Conservation (phyloP, 1,140 invertebrate genomes). For the Panagrolaimus sp. region DNA sequence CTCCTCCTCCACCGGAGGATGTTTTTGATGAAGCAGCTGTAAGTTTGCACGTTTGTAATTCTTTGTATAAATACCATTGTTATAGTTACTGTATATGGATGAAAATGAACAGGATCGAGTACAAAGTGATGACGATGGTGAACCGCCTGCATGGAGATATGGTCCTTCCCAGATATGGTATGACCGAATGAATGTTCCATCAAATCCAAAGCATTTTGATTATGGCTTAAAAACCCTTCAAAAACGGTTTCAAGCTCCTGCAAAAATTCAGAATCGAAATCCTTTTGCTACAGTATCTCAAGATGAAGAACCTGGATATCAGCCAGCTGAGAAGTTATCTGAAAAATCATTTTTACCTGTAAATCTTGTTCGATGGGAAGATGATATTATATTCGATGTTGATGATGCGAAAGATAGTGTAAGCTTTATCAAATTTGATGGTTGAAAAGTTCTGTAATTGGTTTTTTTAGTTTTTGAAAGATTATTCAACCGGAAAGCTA, state of each 20-base stretch:
- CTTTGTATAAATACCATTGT: background rate
- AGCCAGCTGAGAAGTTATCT: background rate
- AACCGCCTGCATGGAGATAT: slow-evolving; percentile 86
- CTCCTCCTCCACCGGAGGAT: slow-evolving; percentile 28
- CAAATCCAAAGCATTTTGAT: slow-evolving; percentile 85
- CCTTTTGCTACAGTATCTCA: background rate
- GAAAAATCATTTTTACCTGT: background rate
- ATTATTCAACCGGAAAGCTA: too few relatives aligned
- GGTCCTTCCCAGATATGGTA: slow-evolving; percentile 96
- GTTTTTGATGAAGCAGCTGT: slow-evolving; percentile 33
- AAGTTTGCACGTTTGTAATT: slow-evolving; percentile 25
- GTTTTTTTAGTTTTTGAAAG: too few relatives aligned
- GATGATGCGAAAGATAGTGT: background rate
- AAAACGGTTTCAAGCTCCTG: background rate
- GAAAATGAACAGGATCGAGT: slow-evolving; percentile 28
- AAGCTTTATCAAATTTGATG: too few relatives aligned
- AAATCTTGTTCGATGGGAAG: background rate
- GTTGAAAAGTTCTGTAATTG: too few relatives aligned
- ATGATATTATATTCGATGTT: background rate
- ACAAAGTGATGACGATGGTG: slow-evolving; percentile 64
- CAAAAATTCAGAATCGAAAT: background rate
- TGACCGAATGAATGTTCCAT: slow-evolving; percentile 85
- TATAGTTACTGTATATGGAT: slow-evolving; percentile 29
- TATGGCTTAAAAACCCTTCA: slow-evolving; percentile 76
- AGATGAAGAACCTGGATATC: background rate